Conservation (phyloP, 2,113 vertebrate species). For the Tetrax tetrax region DNA sequence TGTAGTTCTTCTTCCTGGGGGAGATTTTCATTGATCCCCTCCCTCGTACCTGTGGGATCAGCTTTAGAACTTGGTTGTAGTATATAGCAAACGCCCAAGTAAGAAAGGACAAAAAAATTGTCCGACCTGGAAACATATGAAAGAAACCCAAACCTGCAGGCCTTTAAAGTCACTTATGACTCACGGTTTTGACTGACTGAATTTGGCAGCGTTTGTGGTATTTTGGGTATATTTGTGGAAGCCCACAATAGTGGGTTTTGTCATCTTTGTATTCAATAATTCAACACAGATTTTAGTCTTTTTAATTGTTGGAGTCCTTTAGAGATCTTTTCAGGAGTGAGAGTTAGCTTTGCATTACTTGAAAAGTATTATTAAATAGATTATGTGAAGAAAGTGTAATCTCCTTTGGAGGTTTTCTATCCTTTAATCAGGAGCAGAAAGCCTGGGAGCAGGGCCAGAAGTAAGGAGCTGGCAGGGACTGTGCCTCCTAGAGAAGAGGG, state of each 20-base stretch:
- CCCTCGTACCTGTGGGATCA: not conserved
- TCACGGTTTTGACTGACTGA: constrained; percentile 7
- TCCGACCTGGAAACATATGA: not conserved
- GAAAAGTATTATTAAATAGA: constrained; percentile 52
- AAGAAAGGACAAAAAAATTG: not conserved
- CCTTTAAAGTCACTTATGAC: constrained; percentile 19
- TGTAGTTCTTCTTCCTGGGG: not conserved
- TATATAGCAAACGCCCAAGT: not conserved
- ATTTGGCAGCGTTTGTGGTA: constrained; percentile 19
- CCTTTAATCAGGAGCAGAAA: constrained; percentile 43
- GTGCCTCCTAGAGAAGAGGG: not conserved
- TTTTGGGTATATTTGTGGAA: constrained; percentile 39
- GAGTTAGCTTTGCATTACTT: constrained; percentile 54
- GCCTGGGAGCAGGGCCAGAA: constrained; percentile 46
- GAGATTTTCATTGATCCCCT: not conserved
- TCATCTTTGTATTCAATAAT: constrained; percentile 41
- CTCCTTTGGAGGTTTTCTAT: constrained; percentile 39
- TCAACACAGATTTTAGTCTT: constrained; percentile 20
- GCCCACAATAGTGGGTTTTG: constrained; percentile 4
- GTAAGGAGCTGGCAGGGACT: constrained; percentile 26
- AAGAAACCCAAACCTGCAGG: not conserved
- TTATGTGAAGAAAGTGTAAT: constrained; percentile 44
- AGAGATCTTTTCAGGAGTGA: constrained; percentile 27
- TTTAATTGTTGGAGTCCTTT: not conserved
- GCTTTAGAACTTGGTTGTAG: not conserved